A percentile compares a stretch with the other conserved stretches of the same genome.
These are phyloP conservation scores for Drosophila ustulata DNA, from an alignment of 2,888 invertebrate species.

Conservation along the genomic window DNA sequence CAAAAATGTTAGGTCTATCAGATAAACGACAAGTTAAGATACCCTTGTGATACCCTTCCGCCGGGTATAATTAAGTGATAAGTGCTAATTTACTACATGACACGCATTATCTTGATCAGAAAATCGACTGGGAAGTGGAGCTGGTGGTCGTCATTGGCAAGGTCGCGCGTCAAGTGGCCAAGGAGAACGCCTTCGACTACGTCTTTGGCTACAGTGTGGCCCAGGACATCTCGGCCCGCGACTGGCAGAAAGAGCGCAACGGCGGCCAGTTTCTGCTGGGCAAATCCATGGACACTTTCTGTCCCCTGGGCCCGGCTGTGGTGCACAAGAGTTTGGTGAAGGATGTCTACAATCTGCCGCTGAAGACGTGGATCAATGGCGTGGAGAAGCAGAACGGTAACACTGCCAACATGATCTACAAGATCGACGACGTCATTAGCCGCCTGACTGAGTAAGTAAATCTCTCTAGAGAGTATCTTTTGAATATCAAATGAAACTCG, in stretches of 20 bases:
- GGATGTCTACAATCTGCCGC: conserved; percentile 89
- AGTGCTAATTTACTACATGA: background rate
- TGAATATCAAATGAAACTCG: background rate
- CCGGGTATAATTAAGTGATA: background rate
- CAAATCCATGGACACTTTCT: conserved; percentile 94
- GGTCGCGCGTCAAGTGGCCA: conserved; percentile 89
- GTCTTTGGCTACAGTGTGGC: conserved; percentile 94
- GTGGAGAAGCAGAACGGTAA: conserved; percentile 91
- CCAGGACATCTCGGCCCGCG: conserved; percentile 94
- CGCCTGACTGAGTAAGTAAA: conserved; percentile 89
- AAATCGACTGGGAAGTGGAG: conserved; percentile 95
- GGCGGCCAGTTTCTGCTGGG: conserved; percentile 92
- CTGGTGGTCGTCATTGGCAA: conserved; percentile 87
- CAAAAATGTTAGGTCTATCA: no score
- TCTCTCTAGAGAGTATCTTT: background rate
- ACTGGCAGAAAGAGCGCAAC: conserved; percentile 88
- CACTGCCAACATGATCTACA: conserved; percentile 92
- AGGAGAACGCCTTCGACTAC: conserved; percentile 89
- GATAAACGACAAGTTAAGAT: no score
- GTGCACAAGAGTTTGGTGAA: conserved; percentile 90
- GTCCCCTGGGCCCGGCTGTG: conserved; percentile 94
- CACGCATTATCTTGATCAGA: conserved; percentile 85
- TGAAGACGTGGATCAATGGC: conserved; percentile 92
- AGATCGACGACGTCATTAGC: conserved; percentile 90
- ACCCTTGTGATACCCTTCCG: background rate